Evolutionary conservation across 2,888 invertebrate genomes (phyloP).

Genomic region (Poecilus cupreus): DNA sequence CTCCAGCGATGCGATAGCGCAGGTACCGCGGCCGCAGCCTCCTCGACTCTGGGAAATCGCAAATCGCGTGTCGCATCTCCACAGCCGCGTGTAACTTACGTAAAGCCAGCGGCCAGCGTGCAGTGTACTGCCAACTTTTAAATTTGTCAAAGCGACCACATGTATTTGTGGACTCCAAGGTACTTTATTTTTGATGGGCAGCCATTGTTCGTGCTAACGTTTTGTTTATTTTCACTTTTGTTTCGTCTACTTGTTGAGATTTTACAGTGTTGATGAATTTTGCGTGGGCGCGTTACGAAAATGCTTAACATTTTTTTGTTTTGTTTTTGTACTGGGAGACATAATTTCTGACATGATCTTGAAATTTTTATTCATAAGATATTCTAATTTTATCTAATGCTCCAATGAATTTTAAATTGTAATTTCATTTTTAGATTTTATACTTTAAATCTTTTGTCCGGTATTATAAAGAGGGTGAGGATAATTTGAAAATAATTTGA

Average conservation of each 20-base stretch:
- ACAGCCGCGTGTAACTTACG: constrained; percentile 40
- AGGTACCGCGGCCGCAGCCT: background rate
- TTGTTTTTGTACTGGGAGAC: too few relatives aligned
- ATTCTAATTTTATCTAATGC: too few relatives aligned
- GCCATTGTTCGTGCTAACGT: constrained; percentile 41
- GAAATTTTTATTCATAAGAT: too few relatives aligned
- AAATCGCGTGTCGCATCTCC: background rate
- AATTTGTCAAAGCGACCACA: constrained; percentile 47
- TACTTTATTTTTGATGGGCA: constrained; percentile 56
- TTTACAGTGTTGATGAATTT: too few relatives aligned
- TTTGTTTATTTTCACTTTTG: constrained; percentile 30
- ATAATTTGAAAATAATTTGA: too few relatives aligned
- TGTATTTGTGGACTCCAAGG: constrained; percentile 50
- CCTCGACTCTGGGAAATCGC: background rate
- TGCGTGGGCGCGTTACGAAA: too few relatives aligned
- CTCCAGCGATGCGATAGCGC: background rate
- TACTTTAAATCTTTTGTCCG: too few relatives aligned
- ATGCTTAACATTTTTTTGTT: too few relatives aligned
- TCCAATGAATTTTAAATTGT: too few relatives aligned
- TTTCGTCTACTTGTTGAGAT: constrained; percentile 31
- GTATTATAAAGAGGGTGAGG: too few relatives aligned
- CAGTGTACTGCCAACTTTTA: constrained; percentile 40
- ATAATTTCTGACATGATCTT: too few relatives aligned
- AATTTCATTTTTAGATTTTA: too few relatives aligned
- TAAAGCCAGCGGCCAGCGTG: constrained; percentile 18